Percentiles rank a stretch among this genome's conserved stretches.
phyloP scores from a whole-genome alignment of 2,888 invertebrate species.

The Hemaris fuciformis region DNA sequence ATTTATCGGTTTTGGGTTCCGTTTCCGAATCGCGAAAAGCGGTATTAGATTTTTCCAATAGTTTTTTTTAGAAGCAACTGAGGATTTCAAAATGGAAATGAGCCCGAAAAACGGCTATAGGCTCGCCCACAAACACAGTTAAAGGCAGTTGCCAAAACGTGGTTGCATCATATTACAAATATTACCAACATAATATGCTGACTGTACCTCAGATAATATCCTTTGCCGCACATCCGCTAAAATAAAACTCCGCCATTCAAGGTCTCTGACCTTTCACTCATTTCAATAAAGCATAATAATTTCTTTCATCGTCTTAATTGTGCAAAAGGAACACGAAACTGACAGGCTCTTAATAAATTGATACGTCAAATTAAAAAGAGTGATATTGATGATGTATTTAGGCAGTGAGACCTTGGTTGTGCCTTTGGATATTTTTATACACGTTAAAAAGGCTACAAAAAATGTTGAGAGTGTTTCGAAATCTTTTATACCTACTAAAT shows the following conservation, averaged over 20 bases:
- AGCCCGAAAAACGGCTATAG: too few species aligned
- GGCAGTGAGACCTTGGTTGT: neutral
- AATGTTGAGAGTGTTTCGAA: neutral
- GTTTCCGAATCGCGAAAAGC: too few species aligned
- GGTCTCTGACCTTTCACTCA: conserved; percentile 50
- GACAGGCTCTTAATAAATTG: conserved; percentile 3
- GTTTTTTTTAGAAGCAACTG: too few species aligned
- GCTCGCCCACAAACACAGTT: too few species aligned
- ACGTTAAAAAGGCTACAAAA: too few species aligned
- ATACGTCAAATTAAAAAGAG: conserved; percentile 4
- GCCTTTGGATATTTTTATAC: too few species aligned
- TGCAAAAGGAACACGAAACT: neutral
- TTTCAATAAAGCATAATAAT: conserved; percentile 14
- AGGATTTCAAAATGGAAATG: too few species aligned
- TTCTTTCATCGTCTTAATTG: conserved; percentile 8
- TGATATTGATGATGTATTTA: conserved; percentile 1
- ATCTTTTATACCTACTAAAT: too few species aligned
- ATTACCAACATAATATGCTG: conserved; percentile 26
- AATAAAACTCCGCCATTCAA: conserved; percentile 58
- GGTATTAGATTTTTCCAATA: too few species aligned
- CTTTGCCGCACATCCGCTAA: conserved; percentile 55
- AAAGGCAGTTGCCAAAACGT: too few species aligned
- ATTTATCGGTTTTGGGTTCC: too few species aligned
- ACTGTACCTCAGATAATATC: conserved; percentile 61
- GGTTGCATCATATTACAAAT: too few species aligned